Conservation (phyloP, 2,113 vertebrate species). For the Myotis lucifugus region DNA sequence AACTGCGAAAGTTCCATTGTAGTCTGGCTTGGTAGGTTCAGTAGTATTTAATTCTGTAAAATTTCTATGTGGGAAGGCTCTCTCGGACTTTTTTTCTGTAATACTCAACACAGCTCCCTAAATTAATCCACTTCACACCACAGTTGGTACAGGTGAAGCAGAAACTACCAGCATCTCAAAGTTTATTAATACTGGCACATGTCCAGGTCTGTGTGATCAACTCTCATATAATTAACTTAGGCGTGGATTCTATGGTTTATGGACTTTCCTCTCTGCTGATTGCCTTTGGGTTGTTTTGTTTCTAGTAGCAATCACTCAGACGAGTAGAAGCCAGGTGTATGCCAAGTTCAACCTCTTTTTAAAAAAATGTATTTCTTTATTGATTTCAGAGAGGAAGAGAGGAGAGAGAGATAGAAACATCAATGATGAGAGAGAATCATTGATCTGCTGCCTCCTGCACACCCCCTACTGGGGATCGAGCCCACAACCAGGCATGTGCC, state of each 20-base stretch:
- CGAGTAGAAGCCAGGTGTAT: neutral
- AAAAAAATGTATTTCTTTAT: too few species aligned
- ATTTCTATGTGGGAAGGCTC: neutral
- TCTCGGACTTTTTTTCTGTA: neutral
- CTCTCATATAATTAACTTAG: neutral
- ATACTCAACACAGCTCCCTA: neutral
- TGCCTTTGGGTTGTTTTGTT: constrained; percentile 33
- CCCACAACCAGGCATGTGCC: too few species aligned
- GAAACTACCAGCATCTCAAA: neutral
- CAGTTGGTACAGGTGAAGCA: neutral
- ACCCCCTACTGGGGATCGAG: too few species aligned
- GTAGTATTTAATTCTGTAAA: constrained; percentile 22
- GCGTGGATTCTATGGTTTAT: neutral
- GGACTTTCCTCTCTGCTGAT: neutral
- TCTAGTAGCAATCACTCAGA: neutral
- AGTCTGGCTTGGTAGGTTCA: neutral
- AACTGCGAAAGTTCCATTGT: neutral
- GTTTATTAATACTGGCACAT: neutral
- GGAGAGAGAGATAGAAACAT: too few species aligned
- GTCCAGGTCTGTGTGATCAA: neutral
- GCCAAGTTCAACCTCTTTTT: neutral
- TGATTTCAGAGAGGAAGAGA: too few species aligned
- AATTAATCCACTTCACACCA: neutral
- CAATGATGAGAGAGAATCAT: too few species aligned
- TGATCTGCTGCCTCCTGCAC: too few species aligned